Base-by-base conservation (phyloP, 2,888 invertebrate genomes). In the Sesia bembeciformis region DNA sequence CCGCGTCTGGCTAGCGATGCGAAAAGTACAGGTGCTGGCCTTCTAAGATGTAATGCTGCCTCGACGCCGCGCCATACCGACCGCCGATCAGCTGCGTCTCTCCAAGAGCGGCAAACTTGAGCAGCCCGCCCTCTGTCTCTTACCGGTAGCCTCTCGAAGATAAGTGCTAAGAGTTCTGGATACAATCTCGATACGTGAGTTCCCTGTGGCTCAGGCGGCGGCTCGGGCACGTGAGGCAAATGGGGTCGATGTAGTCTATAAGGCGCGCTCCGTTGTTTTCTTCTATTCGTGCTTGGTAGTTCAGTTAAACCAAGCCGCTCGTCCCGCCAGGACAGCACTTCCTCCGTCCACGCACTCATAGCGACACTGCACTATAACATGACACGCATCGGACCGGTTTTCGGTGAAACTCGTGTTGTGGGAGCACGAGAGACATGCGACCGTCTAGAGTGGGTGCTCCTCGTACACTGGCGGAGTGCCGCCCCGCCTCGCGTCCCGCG, bases 31-130 rank as follows among this genome's bases (percentile, higher is more conserved):
- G 95, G 94, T 59, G 95, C 94, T 59, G 96, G 94, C 65, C 94
- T 91, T 59, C 96, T 91, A 53, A 98, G 91, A 78, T 98, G 98
- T 60, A 98, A 84, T 66, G 96, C 95, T 0, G 98, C 97, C 76
- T 97, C 97, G 41, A 97, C 97, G 54, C 97, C 97, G 64, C 96
- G 93, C 98, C 98, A 98, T 38, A 98, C 97, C 49, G 95, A 95
- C 67, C 96, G 94, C 68, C 96, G 94, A 82, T 98, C 97, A 40
- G 96, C 95, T 51, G 97, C 97, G 74, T 98, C 97, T 58, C 97
- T 90, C 97, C 98, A 98, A 57, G 95, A 90, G 56, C 93, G 91
- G 80, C 96, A 96, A 60, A 97, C 97, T 84, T 97, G 97, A 3
- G 97, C 96, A 38, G 95, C 97, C 50, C 96, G 91, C 3, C 98